phyloP scores from a whole-genome alignment of 2,888 invertebrate species.

The Entomobrya multifasciata region DNA sequence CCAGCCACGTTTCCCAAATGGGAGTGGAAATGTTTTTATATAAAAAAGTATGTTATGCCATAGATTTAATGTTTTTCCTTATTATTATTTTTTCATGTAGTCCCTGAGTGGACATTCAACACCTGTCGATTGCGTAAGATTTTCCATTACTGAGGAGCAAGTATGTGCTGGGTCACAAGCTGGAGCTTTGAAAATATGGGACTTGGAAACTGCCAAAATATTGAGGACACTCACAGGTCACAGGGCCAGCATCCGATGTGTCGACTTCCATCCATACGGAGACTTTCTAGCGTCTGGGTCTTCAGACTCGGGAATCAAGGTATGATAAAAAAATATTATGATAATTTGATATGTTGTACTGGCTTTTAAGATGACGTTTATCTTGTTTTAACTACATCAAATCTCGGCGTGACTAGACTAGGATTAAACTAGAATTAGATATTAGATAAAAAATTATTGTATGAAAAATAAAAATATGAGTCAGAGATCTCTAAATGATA shows the following conservation, averaged over 20 bases:
- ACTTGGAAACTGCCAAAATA: constrained; percentile 94
- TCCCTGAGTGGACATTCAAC: constrained; percentile 96
- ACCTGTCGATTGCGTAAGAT: constrained; percentile 96
- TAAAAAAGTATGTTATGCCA: background rate
- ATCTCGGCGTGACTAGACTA: background rate
- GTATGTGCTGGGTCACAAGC: constrained; percentile 97
- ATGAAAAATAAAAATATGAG: background rate
- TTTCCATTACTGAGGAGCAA: constrained; percentile 96
- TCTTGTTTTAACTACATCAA: background rate
- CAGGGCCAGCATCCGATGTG: constrained; percentile 90
- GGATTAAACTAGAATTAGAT: background rate
- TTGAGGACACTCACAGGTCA: constrained; percentile 95
- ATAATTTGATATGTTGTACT: background rate
- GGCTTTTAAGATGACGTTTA: too few species aligned
- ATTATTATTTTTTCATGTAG: constrained; percentile 82
- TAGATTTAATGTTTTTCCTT: constrained; percentile 47
- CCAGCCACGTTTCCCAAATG: constrained; percentile 36
- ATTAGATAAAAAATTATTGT: background rate
- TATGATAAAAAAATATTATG: constrained; percentile 77
- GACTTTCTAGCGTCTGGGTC: constrained; percentile 97
- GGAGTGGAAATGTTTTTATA: constrained; percentile 62
- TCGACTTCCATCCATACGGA: constrained; percentile 98
- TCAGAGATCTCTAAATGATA: constrained; percentile 38
- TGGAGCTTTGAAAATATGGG: constrained; percentile 97
- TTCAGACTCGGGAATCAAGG: constrained; percentile 92